Conservation (phyloP, 2,888 invertebrate genomes). For the Bimastos eiseni region DNA sequence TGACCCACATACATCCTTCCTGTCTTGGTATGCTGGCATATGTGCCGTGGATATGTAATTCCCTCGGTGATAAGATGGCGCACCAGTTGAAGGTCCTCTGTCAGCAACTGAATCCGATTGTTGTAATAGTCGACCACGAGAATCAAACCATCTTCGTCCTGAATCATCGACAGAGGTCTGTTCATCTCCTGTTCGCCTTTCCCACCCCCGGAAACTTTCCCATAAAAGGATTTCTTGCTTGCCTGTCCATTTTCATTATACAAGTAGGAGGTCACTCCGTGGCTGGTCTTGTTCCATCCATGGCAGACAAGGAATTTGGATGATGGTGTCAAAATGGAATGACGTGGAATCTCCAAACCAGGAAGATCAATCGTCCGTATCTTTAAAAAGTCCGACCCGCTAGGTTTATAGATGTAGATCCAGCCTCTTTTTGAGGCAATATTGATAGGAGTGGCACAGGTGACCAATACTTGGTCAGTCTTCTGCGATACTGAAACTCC, state of each 20-base stretch:
- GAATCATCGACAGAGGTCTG: conserved; percentile 15
- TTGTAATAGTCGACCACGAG: conserved; percentile 13
- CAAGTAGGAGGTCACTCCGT: conserved; percentile 2
- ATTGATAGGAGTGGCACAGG: background rate
- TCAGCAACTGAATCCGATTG: conserved; percentile 14
- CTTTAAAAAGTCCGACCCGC: background rate
- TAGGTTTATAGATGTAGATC: conserved; percentile 15
- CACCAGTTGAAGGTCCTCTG: background rate
- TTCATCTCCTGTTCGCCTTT: background rate
- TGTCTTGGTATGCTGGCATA: background rate
- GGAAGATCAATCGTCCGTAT: background rate
- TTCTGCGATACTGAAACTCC: conserved; percentile 18
- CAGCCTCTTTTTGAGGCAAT: background rate
- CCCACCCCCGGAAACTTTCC: background rate
- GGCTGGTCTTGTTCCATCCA: background rate
- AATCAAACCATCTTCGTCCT: background rate
- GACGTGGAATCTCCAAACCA: background rate
- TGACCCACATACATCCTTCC: background rate
- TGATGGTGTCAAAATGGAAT: conserved; percentile 2
- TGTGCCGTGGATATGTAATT: background rate
- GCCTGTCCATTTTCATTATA: background rate
- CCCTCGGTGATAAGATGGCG: conserved; percentile 8
- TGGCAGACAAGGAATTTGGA: background rate
- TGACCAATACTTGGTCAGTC: background rate
- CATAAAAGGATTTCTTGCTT: background rate